Percentiles rank a stretch among this genome's conserved stretches.
Evolutionary conservation across 2,797 vertebrate genomes (phyloP).

Genomic region (Molothrus ater): DNA sequence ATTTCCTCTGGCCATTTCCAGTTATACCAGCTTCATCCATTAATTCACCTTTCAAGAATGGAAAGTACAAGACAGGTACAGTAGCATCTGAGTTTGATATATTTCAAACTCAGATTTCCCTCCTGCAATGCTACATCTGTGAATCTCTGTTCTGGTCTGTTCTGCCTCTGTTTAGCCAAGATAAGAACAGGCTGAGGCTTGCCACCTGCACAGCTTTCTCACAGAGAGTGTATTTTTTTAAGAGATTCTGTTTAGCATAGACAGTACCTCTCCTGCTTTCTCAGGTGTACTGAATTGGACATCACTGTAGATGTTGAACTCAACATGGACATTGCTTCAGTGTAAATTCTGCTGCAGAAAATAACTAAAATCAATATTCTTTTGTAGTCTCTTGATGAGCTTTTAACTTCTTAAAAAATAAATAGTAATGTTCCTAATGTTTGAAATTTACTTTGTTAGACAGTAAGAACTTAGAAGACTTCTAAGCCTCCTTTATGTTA

Average conservation of each 20-base stretch:
- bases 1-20: slow-evolving; percentile 97
- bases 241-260: not conserved
- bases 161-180: not conserved
- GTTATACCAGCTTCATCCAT: slow-evolving; percentile 87
- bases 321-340: not conserved
- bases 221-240: not conserved
- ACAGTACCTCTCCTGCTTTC: not conserved
- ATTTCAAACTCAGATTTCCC: not conserved
- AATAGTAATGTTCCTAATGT: not conserved
- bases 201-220: not conserved
- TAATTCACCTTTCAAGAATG: slow-evolving; percentile 93
- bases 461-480: not conserved
- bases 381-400: not conserved
- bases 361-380: not conserved
- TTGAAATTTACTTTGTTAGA: not conserved
- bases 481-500: not conserved
- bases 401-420: not conserved
- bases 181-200: not conserved
- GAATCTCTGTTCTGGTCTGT: not conserved
- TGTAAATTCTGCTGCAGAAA: not conserved
- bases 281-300: not conserved
- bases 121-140: not conserved
- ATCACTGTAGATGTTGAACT: not conserved
- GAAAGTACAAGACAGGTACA: slow-evolving; percentile 88
- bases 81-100: not conserved